A percentile compares a stretch with the other conserved stretches of the same genome.
These are phyloP conservation scores for Drosophila trapezifrons DNA, from an alignment of 1,140 invertebrate genomes.

Conservation along the genomic window DNA sequence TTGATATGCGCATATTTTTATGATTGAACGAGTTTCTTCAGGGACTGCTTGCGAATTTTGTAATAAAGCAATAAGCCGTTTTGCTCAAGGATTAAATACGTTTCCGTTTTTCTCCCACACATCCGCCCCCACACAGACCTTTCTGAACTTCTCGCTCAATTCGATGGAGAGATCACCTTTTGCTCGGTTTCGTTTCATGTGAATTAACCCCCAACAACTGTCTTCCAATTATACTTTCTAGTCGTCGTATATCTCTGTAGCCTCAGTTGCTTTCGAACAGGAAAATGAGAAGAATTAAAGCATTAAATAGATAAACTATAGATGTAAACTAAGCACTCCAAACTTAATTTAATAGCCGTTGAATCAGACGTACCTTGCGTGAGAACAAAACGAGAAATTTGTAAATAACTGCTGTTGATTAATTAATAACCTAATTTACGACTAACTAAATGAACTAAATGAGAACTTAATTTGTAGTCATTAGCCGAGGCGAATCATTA, in stretches of 20 bases:
- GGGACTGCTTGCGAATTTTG: constrained; percentile 79
- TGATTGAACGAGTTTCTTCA: constrained; percentile 72
- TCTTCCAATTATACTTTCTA: constrained; percentile 79
- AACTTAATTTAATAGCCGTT: constrained; percentile 54
- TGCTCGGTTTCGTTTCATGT: constrained; percentile 30
- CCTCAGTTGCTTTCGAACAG: constrained; percentile 55
- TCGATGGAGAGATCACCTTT: constrained; percentile 9
- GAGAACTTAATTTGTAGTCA: constrained; percentile 66
- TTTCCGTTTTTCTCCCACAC: constrained; percentile 19
- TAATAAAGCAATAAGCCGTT: constrained; percentile 76
- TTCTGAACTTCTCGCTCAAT: constrained; percentile 8
- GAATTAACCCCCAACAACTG: constrained; percentile 73
- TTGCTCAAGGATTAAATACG: constrained; percentile 66
- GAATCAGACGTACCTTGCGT: constrained; percentile 80
- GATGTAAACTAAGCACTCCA: constrained; percentile 45
- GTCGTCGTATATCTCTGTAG: constrained; percentile 46
- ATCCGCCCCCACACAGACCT: neutral
- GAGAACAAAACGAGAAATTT: constrained; percentile 58
- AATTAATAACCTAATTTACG: constrained; percentile 74
- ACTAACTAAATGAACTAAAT: constrained; percentile 46
- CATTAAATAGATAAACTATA: constrained; percentile 13
- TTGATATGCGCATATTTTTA: constrained; percentile 73
- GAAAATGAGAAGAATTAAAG: constrained; percentile 4
- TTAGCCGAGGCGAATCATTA: constrained; percentile 65
- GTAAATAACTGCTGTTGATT: constrained; percentile 81